phyloP scores from a whole-genome alignment of 2,113 vertebrate species.

The Butorides virescens region DNA sequence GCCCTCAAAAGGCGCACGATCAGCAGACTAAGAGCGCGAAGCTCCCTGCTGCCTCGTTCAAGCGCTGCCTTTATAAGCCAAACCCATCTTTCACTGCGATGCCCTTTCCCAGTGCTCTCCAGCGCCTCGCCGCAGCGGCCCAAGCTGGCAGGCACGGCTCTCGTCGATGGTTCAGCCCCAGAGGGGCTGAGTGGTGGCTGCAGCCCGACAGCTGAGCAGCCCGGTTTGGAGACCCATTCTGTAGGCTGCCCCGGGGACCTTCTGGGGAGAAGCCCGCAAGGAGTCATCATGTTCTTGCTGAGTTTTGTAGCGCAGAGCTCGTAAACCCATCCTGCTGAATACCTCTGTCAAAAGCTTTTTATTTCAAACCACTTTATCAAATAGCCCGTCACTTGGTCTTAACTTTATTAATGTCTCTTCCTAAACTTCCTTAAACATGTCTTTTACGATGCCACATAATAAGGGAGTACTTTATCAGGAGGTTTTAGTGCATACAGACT shows the following conservation, averaged over 20 bases:
- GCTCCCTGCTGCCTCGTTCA: neutral
- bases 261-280: neutral
- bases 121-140: neutral
- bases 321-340: neutral
- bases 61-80: neutral
- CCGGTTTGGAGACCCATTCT: neutral
- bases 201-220: rapidly evolving
- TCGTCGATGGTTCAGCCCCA: rapidly evolving
- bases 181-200: rapidly evolving
- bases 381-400: neutral
- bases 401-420: neutral
- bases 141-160: neutral
- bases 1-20: rapidly evolving
- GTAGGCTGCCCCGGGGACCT: too few relatives aligned
- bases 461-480: neutral
- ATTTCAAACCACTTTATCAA: neutral
- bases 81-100: neutral
- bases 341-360: neutral
- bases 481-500: neutral
- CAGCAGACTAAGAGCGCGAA: neutral
- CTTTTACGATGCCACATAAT: neutral
- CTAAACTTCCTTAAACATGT: neutral
- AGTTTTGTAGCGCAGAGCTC: neutral
- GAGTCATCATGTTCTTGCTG: neutral
- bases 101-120: neutral